These are phyloP conservation scores for Nibea coibor DNA, from an alignment of 2,113 vertebrate species.

Conservation along the genomic window DNA sequence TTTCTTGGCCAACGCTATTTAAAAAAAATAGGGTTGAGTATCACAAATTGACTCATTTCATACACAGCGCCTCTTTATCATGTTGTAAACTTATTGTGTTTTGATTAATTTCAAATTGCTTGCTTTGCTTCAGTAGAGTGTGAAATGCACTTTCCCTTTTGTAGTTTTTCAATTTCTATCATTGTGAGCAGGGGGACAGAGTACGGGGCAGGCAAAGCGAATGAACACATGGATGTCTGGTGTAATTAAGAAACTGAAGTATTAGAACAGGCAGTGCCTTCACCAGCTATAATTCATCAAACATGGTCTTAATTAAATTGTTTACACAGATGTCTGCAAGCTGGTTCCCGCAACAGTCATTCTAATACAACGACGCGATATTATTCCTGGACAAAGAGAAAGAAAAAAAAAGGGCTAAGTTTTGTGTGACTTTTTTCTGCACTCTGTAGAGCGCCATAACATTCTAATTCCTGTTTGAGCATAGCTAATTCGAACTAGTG, in stretches of 20 bases:
- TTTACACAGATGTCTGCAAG: slow-evolving; percentile 83
- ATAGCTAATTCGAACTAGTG: slow-evolving; percentile 41
- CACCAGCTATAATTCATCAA: slow-evolving; percentile 82
- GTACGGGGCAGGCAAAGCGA: slow-evolving; percentile 54
- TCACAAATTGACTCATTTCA: slow-evolving; percentile 74
- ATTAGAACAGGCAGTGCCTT: slow-evolving; percentile 81
- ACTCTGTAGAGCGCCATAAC: slow-evolving; percentile 26
- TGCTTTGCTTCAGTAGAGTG: slow-evolving; percentile 85
- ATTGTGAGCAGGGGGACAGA: slow-evolving; percentile 68
- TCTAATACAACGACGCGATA: slow-evolving; percentile 58
- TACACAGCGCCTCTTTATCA: slow-evolving; percentile 80
- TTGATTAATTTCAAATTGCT: slow-evolving; percentile 87
- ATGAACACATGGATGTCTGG: slow-evolving; percentile 77
- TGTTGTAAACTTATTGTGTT: slow-evolving; percentile 85
- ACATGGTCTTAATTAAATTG: slow-evolving; percentile 84
- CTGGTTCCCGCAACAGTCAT: slow-evolving; percentile 66
- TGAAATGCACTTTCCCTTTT: slow-evolving; percentile 86
- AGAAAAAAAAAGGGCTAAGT: slow-evolving; percentile 44
- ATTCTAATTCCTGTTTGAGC: slow-evolving; percentile 37
- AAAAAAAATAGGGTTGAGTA: slow-evolving; percentile 43
- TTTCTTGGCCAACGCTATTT: slow-evolving; percentile 34
- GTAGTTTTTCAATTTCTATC: slow-evolving; percentile 84
- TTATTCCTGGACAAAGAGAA: slow-evolving; percentile 51
- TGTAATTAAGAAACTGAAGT: slow-evolving; percentile 83
- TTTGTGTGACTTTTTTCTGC: slow-evolving; percentile 43